Conservation (phyloP, 2,113 vertebrate genomes). For the Nerophis lumbriciformis region DNA sequence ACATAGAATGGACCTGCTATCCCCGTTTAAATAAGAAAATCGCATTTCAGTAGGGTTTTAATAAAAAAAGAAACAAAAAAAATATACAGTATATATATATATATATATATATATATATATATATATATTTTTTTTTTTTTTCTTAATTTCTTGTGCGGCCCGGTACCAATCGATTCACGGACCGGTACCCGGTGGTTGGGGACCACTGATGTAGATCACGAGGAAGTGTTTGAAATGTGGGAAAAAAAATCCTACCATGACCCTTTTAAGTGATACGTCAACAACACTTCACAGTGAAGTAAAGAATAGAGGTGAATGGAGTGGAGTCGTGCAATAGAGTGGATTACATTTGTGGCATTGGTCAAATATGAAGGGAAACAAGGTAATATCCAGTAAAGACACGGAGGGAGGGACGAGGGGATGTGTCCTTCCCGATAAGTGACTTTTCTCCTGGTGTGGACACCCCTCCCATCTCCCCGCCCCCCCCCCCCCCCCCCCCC, state of each 20-base stretch:
- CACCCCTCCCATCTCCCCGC: slow-evolving; percentile 18
- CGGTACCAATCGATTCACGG: too few relatives aligned
- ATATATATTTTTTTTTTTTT: too few relatives aligned
- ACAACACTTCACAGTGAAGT: slow-evolving; percentile 15
- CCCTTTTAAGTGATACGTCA: neutral
- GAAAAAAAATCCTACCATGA: too few relatives aligned
- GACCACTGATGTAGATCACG: too few relatives aligned
- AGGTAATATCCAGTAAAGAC: slow-evolving; percentile 41
- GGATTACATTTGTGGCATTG: slow-evolving; percentile 59
- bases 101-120: neutral
- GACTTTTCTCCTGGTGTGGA: slow-evolving; percentile 50
- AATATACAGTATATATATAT: too few relatives aligned
- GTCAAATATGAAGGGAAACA: slow-evolving; percentile 44
- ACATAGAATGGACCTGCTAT: too few relatives aligned
- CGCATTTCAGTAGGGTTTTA: too few relatives aligned
- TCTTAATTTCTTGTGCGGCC: too few relatives aligned
- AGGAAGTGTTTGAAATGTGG: too few relatives aligned
- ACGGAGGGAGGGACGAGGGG: slow-evolving; percentile 46
- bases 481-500: slow-evolving; percentile 37
- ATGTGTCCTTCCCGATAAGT: slow-evolving; percentile 73
- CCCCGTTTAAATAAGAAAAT: too few relatives aligned
- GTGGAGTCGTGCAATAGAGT: slow-evolving; percentile 40
- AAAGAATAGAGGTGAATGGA: slow-evolving; percentile 53
- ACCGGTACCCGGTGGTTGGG: too few relatives aligned
- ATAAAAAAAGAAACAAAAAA: neutral